Evolutionary conservation across 1,140 invertebrate genomes (phyloP).

Genomic region (Drosophila watanabei): DNA sequence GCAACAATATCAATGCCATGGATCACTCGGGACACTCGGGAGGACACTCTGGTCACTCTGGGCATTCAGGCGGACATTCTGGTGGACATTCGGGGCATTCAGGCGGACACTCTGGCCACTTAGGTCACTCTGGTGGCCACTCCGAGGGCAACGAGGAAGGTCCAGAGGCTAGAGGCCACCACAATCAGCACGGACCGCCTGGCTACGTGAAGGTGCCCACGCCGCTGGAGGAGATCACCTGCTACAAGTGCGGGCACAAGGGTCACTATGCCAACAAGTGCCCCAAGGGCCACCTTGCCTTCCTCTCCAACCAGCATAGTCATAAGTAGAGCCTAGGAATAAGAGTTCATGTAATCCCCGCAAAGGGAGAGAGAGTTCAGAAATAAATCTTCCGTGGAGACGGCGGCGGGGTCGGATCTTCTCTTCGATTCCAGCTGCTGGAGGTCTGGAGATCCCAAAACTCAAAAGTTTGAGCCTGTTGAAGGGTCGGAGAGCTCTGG

Average conservation of each 20-base stretch:
- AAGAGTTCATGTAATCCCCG: conserved; percentile 28
- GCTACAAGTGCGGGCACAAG: conserved; percentile 99
- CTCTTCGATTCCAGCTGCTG: neutral
- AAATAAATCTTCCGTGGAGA: conserved; percentile 47
- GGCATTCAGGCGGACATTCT: conserved; percentile 40
- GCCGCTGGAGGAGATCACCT: conserved; percentile 97
- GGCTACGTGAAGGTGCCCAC: conserved; percentile 87
- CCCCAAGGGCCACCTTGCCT: conserved; percentile 98
- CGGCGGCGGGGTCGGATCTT: conserved; percentile 7
- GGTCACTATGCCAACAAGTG: conserved; percentile 99
- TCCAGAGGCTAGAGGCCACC: conserved; percentile 27
- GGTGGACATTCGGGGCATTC: neutral
- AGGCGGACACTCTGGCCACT: conserved; percentile 32
- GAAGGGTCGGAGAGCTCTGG: neutral
- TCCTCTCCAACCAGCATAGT: conserved; percentile 91
- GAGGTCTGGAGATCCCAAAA: neutral
- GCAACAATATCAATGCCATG: conserved; percentile 74
- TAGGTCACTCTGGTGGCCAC: conserved; percentile 41
- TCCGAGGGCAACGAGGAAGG: conserved; percentile 32
- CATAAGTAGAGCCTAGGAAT: conserved; percentile 72
- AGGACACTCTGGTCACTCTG: conserved; percentile 11
- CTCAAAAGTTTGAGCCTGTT: neutral
- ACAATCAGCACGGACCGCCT: conserved; percentile 43
- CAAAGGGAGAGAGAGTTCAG: conserved; percentile 6
- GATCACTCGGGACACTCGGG: conserved; percentile 51